Evolutionary conservation across 2,113 vertebrate genomes (phyloP), one percentile per base, ranked within the genome.

Genomic region (Zapornia atra): DNA sequence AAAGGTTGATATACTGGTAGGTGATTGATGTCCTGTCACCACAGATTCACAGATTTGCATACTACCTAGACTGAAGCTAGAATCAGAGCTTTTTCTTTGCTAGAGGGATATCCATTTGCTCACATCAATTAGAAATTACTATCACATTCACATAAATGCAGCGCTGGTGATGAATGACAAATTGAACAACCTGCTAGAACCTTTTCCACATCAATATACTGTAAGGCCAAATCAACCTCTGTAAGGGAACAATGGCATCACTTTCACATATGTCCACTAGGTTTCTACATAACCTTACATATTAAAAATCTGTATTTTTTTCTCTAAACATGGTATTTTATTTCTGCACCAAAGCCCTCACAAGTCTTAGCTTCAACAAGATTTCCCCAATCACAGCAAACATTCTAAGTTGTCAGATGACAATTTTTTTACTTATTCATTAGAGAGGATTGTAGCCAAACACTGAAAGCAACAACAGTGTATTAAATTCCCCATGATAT

Each of bases 401-500:
- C 51, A 91, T 91, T 95, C 87, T 86, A 72, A 94, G 82, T 93
- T 91, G 82, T 77, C 88, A 95, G 44, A 93, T 44, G 96, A 91
- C 78, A 66, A 79, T 91, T 89, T 85, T 92, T 85, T 91, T 73
- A 83, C 87, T 75, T 73, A 82, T 84, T 97, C 85, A 81, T 46
- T 72, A 70, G 18, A 92, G 31, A 71, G 82, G 73, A 92, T 73
- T 60, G n/a, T 54, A 66, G 71, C 59, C 83, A 94, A 96, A 96
- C 70, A 87, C 33, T 59, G 68, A 75, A 92, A 94, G 69, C 80
- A 92, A 93, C 86, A 82, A 56, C 63, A 88, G 83, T 31, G 73
- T 73, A 92, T 87, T 95, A 96, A 90, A 92, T 96, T 92, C 72
- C 90, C 63, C 61, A 53, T 86, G 54, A 91, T 92, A 91, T 73